A percentile compares a stretch with the other conserved stretches of the same genome.
phyloP scores from a whole-genome alignment of 2,888 invertebrate genomes.

The Nasonia oneida region DNA sequence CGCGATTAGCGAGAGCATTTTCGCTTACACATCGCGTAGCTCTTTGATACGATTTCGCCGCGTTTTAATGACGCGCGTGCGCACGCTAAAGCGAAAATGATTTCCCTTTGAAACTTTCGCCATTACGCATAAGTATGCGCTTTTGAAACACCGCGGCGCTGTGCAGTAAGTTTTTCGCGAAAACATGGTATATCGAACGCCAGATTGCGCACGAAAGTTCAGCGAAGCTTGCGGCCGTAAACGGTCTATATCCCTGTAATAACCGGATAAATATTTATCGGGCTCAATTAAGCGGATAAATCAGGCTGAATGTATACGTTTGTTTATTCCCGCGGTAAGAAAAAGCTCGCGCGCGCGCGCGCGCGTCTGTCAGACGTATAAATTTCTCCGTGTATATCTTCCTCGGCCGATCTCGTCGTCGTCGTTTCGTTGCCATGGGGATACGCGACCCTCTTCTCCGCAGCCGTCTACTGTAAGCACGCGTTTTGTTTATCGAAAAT shows the following conservation, averaged over 20 bases:
- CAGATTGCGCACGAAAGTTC: neutral
- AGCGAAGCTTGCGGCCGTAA: neutral
- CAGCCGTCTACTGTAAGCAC: neutral
- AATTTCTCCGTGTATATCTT: constrained; percentile 43
- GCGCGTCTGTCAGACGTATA: constrained; percentile 41
- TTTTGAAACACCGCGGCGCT: neutral
- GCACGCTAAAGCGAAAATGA: neutral
- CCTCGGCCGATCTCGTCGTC: neutral
- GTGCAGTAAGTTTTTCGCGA: neutral
- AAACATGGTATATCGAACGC: neutral
- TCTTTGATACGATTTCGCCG: neutral
- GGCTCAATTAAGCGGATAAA: constrained; percentile 28
- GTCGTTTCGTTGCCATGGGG: constrained; percentile 51
- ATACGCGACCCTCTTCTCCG: constrained; percentile 36
- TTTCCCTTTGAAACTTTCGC: neutral
- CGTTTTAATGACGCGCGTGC: neutral
- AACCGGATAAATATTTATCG: constrained; percentile 31
- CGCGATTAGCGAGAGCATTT: neutral
- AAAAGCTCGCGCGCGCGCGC: neutral
- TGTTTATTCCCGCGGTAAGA: neutral
- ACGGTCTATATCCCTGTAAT: neutral
- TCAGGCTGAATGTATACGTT: neutral
- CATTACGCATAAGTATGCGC: neutral
- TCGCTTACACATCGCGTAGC: too few species aligned
- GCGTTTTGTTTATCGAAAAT: constrained; percentile 46